Conservation (phyloP, 2,888 invertebrate species). For the Tenodera sinensis region DNA sequence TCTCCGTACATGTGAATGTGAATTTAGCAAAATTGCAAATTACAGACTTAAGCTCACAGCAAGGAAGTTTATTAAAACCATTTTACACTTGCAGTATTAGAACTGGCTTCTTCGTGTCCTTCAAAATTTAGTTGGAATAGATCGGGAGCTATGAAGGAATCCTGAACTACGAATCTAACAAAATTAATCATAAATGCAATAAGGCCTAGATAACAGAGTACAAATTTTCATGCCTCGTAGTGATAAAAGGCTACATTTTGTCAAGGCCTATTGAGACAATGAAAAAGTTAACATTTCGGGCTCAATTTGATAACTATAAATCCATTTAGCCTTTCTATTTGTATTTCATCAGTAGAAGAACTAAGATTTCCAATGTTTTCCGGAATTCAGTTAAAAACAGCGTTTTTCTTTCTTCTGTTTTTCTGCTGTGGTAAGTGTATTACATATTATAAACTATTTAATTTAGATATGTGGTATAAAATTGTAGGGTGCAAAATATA, state of each 20-base stretch:
- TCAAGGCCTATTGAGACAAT: slow-evolving; percentile 9
- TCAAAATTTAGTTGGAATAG: background rate
- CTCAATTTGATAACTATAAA: background rate
- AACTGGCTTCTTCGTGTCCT: background rate
- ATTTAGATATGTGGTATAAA: background rate
- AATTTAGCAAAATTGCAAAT: background rate
- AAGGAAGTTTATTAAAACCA: background rate
- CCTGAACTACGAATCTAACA: background rate
- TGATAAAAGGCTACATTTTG: slow-evolving; percentile 9
- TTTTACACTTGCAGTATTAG: background rate
- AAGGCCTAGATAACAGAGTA: slow-evolving; percentile 17
- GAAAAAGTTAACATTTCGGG: background rate
- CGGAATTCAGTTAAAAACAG: slow-evolving; percentile 13
- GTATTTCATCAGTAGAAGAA: background rate
- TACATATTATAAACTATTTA: no score
- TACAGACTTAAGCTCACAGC: background rate
- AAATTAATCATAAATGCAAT: background rate
- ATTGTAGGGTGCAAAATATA: background rate
- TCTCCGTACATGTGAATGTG: background rate
- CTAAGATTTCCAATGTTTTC: slow-evolving; percentile 21
- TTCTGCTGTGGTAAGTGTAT: slow-evolving; percentile 18
- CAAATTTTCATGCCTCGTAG: slow-evolving; percentile 21
- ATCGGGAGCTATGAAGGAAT: background rate
- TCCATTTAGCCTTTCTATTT: background rate
- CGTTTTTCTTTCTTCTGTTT: slow-evolving; percentile 12